Conservation (phyloP, 2,888 invertebrate species). For the Chrysolina haemoptera region DNA sequence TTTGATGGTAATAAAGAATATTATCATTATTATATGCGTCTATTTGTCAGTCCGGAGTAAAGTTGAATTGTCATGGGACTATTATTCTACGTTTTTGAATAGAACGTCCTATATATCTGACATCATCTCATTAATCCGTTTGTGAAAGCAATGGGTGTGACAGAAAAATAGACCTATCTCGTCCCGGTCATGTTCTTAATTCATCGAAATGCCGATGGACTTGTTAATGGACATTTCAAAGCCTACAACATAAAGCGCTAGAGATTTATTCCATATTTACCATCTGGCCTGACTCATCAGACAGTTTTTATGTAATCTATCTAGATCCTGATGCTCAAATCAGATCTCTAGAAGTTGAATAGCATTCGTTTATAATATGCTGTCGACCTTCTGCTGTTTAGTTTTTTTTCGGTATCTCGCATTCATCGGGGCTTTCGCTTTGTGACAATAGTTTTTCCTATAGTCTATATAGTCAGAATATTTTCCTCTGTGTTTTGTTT, state of each 20-base stretch:
- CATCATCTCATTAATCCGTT: too few species aligned
- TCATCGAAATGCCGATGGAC: background rate
- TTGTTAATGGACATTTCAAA: slow-evolving; percentile 10
- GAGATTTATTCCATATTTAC: background rate
- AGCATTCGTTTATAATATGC: background rate
- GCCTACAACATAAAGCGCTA: background rate
- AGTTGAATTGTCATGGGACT: too few species aligned
- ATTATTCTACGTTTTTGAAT: too few species aligned
- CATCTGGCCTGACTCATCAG: slow-evolving; percentile 14
- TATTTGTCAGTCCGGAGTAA: too few species aligned
- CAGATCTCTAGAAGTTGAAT: background rate
- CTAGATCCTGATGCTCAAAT: background rate
- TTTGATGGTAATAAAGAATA: too few species aligned
- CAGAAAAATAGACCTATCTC: background rate
- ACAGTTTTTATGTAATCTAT: background rate
- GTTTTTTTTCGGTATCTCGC: background rate
- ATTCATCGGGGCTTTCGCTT: background rate
- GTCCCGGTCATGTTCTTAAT: background rate
- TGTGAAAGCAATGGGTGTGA: background rate
- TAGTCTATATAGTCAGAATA: too few species aligned
- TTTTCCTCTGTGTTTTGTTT: too few species aligned
- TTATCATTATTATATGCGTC: too few species aligned
- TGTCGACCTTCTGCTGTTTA: background rate
- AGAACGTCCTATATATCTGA: too few species aligned
- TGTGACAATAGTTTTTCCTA: too few species aligned